Base-by-base conservation (phyloP, 2,888 invertebrate species). In the Argyresthia goedartella region DNA sequence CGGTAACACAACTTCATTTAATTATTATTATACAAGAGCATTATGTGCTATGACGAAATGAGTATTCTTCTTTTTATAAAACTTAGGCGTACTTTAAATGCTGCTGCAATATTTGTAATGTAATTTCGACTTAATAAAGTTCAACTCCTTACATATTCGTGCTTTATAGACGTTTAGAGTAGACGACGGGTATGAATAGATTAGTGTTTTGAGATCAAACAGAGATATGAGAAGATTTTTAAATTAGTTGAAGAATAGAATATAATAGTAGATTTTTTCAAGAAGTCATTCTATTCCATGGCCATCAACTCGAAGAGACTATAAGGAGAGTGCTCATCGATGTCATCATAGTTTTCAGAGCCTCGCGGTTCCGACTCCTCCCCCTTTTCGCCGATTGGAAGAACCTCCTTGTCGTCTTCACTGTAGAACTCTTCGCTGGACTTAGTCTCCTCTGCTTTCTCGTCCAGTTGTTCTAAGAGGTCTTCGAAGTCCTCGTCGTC, bases 301-400 rank as follows among this genome's bases (percentile, higher is more conserved):
- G 76, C 73, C 74, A 85, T 77, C 63, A 85, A 62, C 69, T 82
- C 82, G 66, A 85, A 64, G 62, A 85, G 69, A 60, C 73, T 80
- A 67, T 73, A 48, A 73, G 77, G 52, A 60, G 69, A 25, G 57
- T 64, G 60, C 16, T 50, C 47, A 25, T 11, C 11, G 44, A 48
- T 36, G 35, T 48, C 48, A 3, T 42, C 33, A 42, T 36, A 35
- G 50, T 50, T 33, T 33, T 50, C 15, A 13, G 48, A 34, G 8
- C 48, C 36, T 36, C 48, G 15, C 25, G 46, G 14, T 36, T 48
- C 11, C 8, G 34, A 33, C 14, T 46, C 34, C 0, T 39, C 50
- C 8, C 60, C 61, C 39, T 67, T 58, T 54, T 54, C 16, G 52
- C 54, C n/a, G 8, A 50, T 43, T n/a, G 16, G 39, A 4, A 13